A percentile compares a stretch with the other conserved stretches of the same genome.
Conservation (phyloP, 2,797 vertebrate genomes). For the Fistularia tabacaria region DNA sequence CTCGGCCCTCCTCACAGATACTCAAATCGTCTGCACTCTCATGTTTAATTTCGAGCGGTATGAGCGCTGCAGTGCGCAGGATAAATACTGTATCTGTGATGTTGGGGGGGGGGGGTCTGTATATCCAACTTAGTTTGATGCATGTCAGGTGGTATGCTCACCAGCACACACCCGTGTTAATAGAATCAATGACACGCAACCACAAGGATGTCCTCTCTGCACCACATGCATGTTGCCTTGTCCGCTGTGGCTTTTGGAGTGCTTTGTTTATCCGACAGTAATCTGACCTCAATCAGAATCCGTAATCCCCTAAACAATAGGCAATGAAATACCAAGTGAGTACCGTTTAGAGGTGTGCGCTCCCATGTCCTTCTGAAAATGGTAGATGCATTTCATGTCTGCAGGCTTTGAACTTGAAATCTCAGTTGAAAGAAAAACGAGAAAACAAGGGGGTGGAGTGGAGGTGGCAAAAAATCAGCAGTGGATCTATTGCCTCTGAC, state of each 20-base stretch:
- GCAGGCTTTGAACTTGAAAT: neutral
- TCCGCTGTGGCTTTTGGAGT: constrained; percentile 26
- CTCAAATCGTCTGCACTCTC: constrained; percentile 47
- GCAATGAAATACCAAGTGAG: constrained; percentile 31
- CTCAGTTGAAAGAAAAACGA: too few relatives aligned
- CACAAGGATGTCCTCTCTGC: neutral
- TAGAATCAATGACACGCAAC: constrained; percentile 1
- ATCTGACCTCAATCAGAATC: constrained; percentile 39
- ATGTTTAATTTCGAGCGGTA: constrained; percentile 57
- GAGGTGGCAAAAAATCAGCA: neutral
- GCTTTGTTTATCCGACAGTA: constrained; percentile 42
- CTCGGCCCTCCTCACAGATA: constrained; percentile 35
- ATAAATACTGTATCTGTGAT: neutral
- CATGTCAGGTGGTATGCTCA: constrained; percentile 2
- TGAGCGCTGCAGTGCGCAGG: constrained; percentile 12
- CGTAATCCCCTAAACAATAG: constrained; percentile 30
- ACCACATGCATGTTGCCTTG: constrained; percentile 1
- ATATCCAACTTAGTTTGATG: neutral
- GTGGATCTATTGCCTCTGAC: constrained; percentile 1
- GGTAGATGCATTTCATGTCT: constrained; percentile 21
- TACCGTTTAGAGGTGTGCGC: constrained; percentile 17
- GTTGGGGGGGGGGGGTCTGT: neutral
- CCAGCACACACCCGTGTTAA: constrained; percentile 5
- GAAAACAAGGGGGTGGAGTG: too few relatives aligned
- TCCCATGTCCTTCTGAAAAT: constrained; percentile 7